Conservation (phyloP, 2,888 invertebrate genomes). For the Chesias legatella region DNA sequence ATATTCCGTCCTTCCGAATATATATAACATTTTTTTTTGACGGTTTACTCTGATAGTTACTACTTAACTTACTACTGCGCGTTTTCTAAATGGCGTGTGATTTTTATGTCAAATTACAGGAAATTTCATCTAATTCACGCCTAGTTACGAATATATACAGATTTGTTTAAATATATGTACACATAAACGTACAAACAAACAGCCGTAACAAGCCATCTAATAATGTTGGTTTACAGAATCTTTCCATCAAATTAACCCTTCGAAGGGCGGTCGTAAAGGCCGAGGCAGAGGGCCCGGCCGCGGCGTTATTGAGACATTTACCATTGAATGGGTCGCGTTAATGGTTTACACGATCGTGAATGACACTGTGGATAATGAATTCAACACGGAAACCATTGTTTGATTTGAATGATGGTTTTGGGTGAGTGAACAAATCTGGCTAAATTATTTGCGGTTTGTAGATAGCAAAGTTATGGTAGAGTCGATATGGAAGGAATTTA, state of each 20-base stretch:
- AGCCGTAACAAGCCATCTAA: slow-evolving; percentile 45
- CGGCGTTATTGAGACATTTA: slow-evolving; percentile 66
- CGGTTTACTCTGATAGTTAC: too few species aligned
- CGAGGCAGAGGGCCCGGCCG: slow-evolving; percentile 48
- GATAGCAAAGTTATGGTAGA: not conserved
- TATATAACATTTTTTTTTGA: too few species aligned
- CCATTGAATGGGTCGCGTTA: slow-evolving; percentile 54
- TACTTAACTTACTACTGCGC: too few species aligned
- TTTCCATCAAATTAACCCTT: slow-evolving; percentile 74
- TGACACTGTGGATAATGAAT: slow-evolving; percentile 42
- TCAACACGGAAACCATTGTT: slow-evolving; percentile 28
- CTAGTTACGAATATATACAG: too few species aligned
- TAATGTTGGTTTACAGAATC: slow-evolving; percentile 51
- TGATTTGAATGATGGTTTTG: slow-evolving; percentile 6
- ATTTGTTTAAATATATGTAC: too few species aligned
- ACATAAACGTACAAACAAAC: slow-evolving; percentile 29
- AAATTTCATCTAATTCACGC: too few species aligned
- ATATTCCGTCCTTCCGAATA: too few species aligned
- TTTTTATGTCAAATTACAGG: too few species aligned
- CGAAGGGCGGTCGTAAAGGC: slow-evolving; percentile 54
- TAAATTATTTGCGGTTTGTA: slow-evolving; percentile 9
- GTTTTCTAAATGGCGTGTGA: too few species aligned
- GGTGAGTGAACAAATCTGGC: slow-evolving; percentile 12
- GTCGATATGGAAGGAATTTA: slow-evolving; percentile 1
- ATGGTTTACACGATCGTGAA: slow-evolving; percentile 40